Evolutionary conservation across 2,888 invertebrate species (phyloP), one percentile per base, ranked within the genome.

Genomic region (Dusona sp.): DNA sequence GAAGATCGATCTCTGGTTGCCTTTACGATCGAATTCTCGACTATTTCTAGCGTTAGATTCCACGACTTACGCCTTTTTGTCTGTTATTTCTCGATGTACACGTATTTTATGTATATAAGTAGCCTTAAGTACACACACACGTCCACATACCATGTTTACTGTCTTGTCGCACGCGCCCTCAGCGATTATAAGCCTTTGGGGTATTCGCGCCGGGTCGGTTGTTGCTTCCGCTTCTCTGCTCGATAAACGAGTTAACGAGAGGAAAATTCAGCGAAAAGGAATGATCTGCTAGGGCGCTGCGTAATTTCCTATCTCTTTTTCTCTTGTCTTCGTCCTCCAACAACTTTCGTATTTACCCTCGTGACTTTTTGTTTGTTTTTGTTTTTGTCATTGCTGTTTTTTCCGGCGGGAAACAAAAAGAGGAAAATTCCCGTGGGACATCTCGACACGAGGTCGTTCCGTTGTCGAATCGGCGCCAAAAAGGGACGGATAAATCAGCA

Each of bases 191-290:
- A 81, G 70, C 75, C 61, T 81, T 77, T 68, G 74, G 65, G 65
- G 33, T 65, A 48, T 73, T 65, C 65, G 51, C 64, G 70, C 57
- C 61, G 70, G 68, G 70, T 79, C 70, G 79, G 61, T 42, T 72
- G 79, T 79, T 79, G 79, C 79, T 79, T 79, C 57, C 38, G 70
- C 67, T 61, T 36, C 78, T 73, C 78, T 73, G 64, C 70, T 75
- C 72, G 70, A 70, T 72, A 79, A 79, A 29, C 70, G 70, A 79
- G 79, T 79, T 72, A 79, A 79, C 70, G 70, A 61, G 79, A 79
- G 70, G 79, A 70, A 79, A 79, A 79, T 70, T 29, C 70, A 72
- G 33, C 64, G 29, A 36, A 72, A 57, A 68, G 54, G 68, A 36
- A 74, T 42, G 65, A 51, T n/a, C 70, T 70, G 64, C 22, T 36